Evolutionary conservation across 2,797 vertebrate genomes (phyloP), one percentile per base, ranked within the genome.

Genomic region (Malurus splendens): DNA sequence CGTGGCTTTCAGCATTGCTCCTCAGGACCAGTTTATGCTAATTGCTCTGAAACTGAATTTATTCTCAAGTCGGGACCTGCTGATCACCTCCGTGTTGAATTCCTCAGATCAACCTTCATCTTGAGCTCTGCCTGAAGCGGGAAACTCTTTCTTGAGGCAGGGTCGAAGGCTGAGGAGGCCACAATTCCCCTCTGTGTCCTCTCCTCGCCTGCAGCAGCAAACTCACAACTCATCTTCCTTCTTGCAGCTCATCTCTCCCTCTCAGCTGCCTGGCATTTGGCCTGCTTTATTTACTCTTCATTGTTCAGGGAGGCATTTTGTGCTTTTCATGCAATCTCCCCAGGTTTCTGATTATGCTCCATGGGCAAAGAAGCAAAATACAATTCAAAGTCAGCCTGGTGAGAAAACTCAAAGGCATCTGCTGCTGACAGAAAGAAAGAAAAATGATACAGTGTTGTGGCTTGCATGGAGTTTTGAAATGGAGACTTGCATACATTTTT

Each of bases 321-420:
- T 78, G 65, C 64, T 89, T 87, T 89, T 87, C 48, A 52, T 57
- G 56, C 19, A 7, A 61, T 77, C 66, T 80, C 65, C 48, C 73
- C 59, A 62, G 77, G 82, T 89, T 93, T 87, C 91, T 92, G 73
- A 90, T 90, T 81, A 79, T 81, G 60, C n/a, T 81, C 38, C 19
- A 38, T 18, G 44, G 66, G 59, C 76, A 72, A 72, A 89, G 77
- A 78, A 87, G 73, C 18, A 89, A 93, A 87, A 85, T 27, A 87
- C 76, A 89, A 83, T 87, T 92, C 59, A 61, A 80, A 90, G 82
- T 42, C 44, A n/a, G 42, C 65, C 68, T 90, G 87, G 61, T 92
- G 71, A 79, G 86, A 94, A 91, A 90, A 87, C 50, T 90, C 87
- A 50, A 52, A 89, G 78, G 67, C 56, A 52, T 75, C 88, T 88